Percentiles rank a stretch among this genome's conserved stretches.
Conservation (phyloP, 1,140 invertebrate genomes). For the Harpegnathos saltator region DNA sequence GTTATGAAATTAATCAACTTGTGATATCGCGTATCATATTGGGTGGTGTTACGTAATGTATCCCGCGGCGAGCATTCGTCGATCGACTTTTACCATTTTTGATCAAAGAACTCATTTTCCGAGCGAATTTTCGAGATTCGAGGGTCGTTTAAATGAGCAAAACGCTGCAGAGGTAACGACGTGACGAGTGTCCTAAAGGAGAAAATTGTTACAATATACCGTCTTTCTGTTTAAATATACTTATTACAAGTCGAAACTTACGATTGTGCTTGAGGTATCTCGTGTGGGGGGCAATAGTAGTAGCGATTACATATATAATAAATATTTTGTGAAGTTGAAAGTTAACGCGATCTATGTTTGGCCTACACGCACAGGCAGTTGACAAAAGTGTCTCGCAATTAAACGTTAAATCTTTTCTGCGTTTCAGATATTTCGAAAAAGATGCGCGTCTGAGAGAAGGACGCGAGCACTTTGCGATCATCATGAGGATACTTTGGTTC, state of each 20-base stretch:
- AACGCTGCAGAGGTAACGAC: not conserved
- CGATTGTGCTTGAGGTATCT: no score
- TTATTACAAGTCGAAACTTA: not conserved
- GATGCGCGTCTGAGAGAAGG: constrained; percentile 62
- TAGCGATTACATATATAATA: no score
- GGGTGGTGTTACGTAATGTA: not conserved
- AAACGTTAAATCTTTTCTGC: constrained; percentile 23
- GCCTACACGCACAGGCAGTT: no score
- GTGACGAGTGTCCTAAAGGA: not conserved
- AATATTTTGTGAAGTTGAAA: no score
- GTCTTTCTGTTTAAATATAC: not conserved
- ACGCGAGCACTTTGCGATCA: constrained; percentile 61
- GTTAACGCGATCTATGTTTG: no score
- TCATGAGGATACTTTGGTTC: constrained; percentile 77
- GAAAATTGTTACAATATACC: not conserved
- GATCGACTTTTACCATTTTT: not conserved
- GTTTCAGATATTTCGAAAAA: constrained; percentile 66
- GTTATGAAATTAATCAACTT: constrained; percentile 33
- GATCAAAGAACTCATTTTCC: not conserved
- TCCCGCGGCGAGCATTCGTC: not conserved
- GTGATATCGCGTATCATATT: not conserved
- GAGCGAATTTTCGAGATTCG: not conserved
- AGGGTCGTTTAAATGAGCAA: not conserved
- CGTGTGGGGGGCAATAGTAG: no score
- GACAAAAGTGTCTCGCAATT: not conserved